A percentile compares a stretch with the other conserved stretches of the same genome.
phyloP scores from a whole-genome alignment of 2,797 vertebrate species.

The Botia almorhae region DNA sequence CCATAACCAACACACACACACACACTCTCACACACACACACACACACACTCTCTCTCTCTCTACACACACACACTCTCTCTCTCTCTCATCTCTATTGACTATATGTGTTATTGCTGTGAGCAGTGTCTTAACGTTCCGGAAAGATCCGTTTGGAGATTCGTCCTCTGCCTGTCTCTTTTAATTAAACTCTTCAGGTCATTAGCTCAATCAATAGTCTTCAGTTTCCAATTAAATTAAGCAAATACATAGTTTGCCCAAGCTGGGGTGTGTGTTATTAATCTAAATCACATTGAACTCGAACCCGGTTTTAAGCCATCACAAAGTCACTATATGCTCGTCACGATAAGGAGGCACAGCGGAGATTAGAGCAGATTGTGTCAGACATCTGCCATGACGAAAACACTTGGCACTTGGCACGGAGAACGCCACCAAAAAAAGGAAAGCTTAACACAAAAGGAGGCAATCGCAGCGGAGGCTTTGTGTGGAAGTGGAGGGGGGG shows the following conservation, averaged over 20 bases:
- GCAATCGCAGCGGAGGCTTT: conserved; percentile 45
- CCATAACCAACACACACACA: conserved; percentile 9
- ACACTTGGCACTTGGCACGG: conserved; percentile 32
- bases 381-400: conserved; percentile 36
- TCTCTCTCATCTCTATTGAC: background rate
- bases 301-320: conserved; percentile 1
- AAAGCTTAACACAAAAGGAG: conserved; percentile 53
- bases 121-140: conserved; percentile 12
- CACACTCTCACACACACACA: no score
- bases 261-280: background rate
- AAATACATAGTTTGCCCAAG: background rate
- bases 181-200: conserved; percentile 44
- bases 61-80: background rate
- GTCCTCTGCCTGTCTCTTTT: conserved; percentile 30
- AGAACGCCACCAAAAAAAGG: conserved; percentile 11
- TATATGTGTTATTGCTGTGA: conserved; percentile 19
- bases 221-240: conserved; percentile 45
- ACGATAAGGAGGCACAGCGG: conserved; percentile 11
- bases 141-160: conserved; percentile 35
- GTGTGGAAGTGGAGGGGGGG: conserved; percentile 52
- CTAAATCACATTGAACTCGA: background rate
- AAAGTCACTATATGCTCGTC: conserved; percentile 8
- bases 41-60: background rate
- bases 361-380: conserved; percentile 28
- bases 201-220: conserved; percentile 36